Percentiles rank a stretch among this genome's conserved stretches.
Conservation (phyloP, 2,113 vertebrate species). For the Carettochelys insculpta region DNA sequence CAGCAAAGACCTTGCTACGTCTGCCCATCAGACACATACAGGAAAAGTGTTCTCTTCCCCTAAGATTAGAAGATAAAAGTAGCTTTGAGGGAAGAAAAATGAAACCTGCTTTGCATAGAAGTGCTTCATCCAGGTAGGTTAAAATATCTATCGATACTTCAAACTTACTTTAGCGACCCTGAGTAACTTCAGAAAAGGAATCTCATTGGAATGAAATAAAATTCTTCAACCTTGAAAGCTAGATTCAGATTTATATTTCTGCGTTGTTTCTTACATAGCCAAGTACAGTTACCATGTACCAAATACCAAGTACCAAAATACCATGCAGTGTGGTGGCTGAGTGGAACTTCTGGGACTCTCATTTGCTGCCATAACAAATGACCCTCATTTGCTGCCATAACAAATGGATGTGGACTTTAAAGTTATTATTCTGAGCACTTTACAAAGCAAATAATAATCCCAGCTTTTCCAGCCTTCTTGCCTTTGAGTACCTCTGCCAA, state of each 20-base stretch:
- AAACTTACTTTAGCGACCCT: fast-evolving
- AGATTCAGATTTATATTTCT: neutral
- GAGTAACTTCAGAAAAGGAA: neutral
- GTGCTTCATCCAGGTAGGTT: neutral
- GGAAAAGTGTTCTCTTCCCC: neutral
- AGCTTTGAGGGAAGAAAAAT: neutral
- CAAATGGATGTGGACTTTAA: neutral
- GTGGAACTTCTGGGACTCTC: neutral
- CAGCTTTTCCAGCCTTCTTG: neutral
- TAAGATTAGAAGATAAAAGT: neutral
- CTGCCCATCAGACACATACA: neutral
- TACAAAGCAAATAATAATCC: neutral
- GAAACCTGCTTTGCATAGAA: neutral
- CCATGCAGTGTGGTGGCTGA: neutral
- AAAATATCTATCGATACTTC: neutral
- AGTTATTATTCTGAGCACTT: neutral
- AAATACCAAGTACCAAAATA: neutral
- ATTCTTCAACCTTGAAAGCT: neutral
- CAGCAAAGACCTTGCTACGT: neutral
- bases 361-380: neutral
- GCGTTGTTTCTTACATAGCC: no score
- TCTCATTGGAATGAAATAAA: neutral
- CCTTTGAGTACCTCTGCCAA: neutral
- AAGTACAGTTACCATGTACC: no score
- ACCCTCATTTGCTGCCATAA: neutral